Evolutionary conservation across 2,888 invertebrate genomes (phyloP), one percentile per base, ranked within the genome.

Genomic region (Microplitis manilae): DNA sequence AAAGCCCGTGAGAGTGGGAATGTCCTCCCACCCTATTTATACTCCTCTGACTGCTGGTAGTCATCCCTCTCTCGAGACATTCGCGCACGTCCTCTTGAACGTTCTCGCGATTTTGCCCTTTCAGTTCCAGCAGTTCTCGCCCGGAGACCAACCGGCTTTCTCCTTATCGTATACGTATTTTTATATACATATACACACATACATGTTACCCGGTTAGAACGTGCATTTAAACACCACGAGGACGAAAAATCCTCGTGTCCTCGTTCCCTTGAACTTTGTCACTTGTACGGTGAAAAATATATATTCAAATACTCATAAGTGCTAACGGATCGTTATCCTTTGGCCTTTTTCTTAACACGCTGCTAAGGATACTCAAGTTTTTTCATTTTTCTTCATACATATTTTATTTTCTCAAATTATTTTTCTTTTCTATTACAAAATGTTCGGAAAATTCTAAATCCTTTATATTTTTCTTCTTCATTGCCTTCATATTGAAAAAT

Each of bases 121-220:
- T 77, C 87, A 88, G 88, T 88, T 86, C 85, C 87, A 86, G 85
- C 84, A 88, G 88, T 88, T 86, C 85, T 87, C 87, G 85, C 84
- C 85, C 85, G 87, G 86, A 86, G 86, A 86, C 84, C 86, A 84
- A 76, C 82, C 77, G 79, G 79, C 75, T 77, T 79, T 75, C 79
- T 75, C 79, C 80, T 50, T 50, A 50, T 50, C 50, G 13, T 13
- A 50, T 50, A 50, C 50, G 50, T 50, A 65, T 59, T 2, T 64
- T 6, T 39, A 2, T 30, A 13, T 13, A 50, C 50, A 50, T 50
- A 13, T 50, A 50, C 50, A 50, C 50, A 13, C 50, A 13, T 50
- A 50, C 13, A 13, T 50, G 2, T 50, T 50, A 13, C 50, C 50
- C 50, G 70, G 30, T 41, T 72, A 81, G 74, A 79, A 79, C 81